These are phyloP conservation scores for Felis catus DNA, from an alignment of 2,113 vertebrate species.

Conservation along the genomic window DNA sequence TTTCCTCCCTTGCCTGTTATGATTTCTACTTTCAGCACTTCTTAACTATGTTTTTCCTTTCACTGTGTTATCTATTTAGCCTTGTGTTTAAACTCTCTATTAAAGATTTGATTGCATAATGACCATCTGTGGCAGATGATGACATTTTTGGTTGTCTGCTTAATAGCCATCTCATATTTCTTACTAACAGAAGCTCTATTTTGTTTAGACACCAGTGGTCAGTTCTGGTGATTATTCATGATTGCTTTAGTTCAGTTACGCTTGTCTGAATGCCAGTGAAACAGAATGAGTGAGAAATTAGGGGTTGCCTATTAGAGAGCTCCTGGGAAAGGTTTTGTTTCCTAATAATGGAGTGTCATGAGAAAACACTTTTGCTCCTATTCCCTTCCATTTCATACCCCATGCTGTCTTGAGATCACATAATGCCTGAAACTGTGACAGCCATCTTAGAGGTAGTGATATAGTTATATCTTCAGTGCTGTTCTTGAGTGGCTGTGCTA, in stretches of 20 bases:
- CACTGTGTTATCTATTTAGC: neutral
- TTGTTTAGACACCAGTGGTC: neutral
- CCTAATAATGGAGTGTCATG: neutral
- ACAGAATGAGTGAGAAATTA: neutral
- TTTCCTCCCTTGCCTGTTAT: neutral
- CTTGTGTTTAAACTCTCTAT: neutral
- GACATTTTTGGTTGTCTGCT: neutral
- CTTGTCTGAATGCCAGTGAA: neutral
- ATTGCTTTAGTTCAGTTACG: neutral
- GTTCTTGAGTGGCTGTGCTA: neutral
- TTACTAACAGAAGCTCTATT: neutral
- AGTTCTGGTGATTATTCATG: neutral
- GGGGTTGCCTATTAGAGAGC: neutral
- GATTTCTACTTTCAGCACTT: neutral
- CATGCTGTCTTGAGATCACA: neutral
- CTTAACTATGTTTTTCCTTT: neutral
- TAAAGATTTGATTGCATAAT: neutral
- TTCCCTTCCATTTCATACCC: neutral
- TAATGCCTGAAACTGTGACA: neutral
- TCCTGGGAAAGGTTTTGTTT: neutral
- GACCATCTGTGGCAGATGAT: neutral
- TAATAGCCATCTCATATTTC: neutral
- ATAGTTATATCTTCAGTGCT: neutral
- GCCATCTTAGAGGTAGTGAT: neutral
- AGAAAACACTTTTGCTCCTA: neutral